Conservation (phyloP, 1,140 invertebrate species). For the Dendrolimus punctatus region DNA sequence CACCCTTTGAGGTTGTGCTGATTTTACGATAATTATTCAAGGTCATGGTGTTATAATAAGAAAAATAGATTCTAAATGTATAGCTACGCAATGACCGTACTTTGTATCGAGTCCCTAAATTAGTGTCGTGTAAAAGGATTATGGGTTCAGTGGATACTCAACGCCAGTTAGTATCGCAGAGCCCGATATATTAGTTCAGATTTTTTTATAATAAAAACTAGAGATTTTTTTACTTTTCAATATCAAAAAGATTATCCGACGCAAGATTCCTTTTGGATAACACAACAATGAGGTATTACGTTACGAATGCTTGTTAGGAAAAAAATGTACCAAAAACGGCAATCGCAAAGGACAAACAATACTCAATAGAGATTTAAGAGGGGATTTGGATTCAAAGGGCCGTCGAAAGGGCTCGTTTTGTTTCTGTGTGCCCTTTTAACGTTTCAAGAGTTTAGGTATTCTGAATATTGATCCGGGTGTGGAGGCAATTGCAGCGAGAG, state of each 20-base stretch:
- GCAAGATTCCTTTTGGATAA: constrained; percentile 27
- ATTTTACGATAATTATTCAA: too few relatives aligned
- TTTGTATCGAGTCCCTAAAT: too few relatives aligned
- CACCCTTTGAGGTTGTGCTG: too few relatives aligned
- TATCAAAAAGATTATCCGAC: constrained; percentile 31
- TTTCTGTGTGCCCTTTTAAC: constrained; percentile 59
- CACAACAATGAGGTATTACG: constrained; percentile 52
- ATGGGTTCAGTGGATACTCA: too few relatives aligned
- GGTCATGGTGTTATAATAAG: too few relatives aligned
- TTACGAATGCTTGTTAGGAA: constrained; percentile 40
- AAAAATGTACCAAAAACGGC: constrained; percentile 37
- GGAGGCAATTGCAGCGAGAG: constrained; percentile 22
- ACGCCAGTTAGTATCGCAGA: too few relatives aligned
- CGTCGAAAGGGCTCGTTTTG: constrained; percentile 37
- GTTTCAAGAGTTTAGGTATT: constrained; percentile 47
- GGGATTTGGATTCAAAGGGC: constrained; percentile 64
- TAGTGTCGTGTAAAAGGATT: too few relatives aligned
- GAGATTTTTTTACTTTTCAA: too few relatives aligned
- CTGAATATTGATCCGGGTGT: constrained; percentile 21
- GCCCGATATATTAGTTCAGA: too few relatives aligned
- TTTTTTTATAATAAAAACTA: too few relatives aligned
- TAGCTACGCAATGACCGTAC: too few relatives aligned
- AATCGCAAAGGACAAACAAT: constrained; percentile 44
- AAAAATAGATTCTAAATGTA: too few relatives aligned
- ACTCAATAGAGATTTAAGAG: constrained; percentile 56